These are phyloP conservation scores for Drosophila helvetica DNA, from an alignment of 2,888 invertebrate genomes.

Conservation along the genomic window DNA sequence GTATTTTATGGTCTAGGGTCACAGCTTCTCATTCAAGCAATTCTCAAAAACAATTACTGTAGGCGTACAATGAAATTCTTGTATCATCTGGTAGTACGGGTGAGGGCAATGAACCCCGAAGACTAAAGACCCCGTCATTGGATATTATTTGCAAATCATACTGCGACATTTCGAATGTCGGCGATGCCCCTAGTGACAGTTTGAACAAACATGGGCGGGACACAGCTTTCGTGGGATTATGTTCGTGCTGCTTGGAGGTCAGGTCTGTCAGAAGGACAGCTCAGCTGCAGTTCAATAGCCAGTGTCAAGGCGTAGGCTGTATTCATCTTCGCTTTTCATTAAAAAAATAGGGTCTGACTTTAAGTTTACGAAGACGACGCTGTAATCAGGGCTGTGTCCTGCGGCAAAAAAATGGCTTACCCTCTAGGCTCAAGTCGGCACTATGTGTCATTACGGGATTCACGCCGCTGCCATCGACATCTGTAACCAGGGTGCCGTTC, in stretches of 20 bases:
- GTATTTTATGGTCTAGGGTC: too few species aligned
- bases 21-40: too few species aligned
- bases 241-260: conserved; percentile 9
- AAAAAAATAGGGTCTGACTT: conserved; percentile 12
- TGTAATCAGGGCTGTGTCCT: background rate
- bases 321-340: conserved; percentile 27
- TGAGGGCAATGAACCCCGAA: background rate
- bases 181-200: conserved; percentile 19
- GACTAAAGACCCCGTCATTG: conserved; percentile 10
- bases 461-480: conserved; percentile 70
- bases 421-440: conserved; percentile 82
- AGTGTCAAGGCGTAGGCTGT: background rate
- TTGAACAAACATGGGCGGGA: background rate
- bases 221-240: conserved; percentile 33
- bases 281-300: background rate
- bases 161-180: conserved; percentile 48
- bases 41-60: background rate
- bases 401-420: conserved; percentile 63
- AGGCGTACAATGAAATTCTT: conserved; percentile 5
- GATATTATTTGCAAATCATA: conserved; percentile 51
- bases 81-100: too few species aligned
- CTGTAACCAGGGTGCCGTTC: conserved; percentile 70
- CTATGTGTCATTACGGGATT: conserved; percentile 83
- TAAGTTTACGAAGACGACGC: too few species aligned
- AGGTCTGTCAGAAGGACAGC: conserved; percentile 3